Evolutionary conservation across 2,797 vertebrate genomes (phyloP).

Genomic region (Esox lucius): DNA sequence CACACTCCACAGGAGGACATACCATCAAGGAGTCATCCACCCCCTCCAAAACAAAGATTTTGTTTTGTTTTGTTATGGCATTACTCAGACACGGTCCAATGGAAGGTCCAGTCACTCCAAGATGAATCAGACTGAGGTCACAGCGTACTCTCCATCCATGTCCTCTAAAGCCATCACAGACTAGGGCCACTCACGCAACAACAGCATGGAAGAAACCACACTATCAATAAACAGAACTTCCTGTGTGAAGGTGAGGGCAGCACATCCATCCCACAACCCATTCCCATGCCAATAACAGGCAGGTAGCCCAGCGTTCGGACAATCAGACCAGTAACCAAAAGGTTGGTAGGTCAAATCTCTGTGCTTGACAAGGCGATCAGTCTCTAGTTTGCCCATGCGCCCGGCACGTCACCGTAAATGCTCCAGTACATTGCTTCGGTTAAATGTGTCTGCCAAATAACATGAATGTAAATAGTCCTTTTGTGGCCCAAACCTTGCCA

Average conservation of each 20-base stretch:
- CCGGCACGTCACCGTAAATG: too few relatives aligned
- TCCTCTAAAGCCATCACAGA: background rate
- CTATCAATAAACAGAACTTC: background rate
- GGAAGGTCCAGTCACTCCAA: background rate
- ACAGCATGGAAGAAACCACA: background rate
- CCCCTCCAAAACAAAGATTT: background rate
- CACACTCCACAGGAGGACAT: background rate
- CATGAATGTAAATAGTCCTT: background rate
- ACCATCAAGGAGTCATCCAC: background rate
- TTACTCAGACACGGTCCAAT: background rate
- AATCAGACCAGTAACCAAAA: too few relatives aligned
- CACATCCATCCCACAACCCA: background rate
- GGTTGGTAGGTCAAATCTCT: too few relatives aligned
- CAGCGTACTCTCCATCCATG: background rate
- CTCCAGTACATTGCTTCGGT: too few relatives aligned
- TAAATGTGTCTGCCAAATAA: too few relatives aligned
- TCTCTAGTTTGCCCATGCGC: too few relatives aligned
- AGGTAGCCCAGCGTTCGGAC: too few relatives aligned
- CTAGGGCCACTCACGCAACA: background rate
- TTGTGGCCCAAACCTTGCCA: background rate
- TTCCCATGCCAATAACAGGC: background rate
- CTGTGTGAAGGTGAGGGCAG: background rate
- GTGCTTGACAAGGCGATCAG: too few relatives aligned
- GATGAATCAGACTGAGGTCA: background rate
- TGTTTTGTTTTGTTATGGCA: background rate